Conservation (phyloP, 2,797 vertebrate species). For the Danio kyathit region DNA sequence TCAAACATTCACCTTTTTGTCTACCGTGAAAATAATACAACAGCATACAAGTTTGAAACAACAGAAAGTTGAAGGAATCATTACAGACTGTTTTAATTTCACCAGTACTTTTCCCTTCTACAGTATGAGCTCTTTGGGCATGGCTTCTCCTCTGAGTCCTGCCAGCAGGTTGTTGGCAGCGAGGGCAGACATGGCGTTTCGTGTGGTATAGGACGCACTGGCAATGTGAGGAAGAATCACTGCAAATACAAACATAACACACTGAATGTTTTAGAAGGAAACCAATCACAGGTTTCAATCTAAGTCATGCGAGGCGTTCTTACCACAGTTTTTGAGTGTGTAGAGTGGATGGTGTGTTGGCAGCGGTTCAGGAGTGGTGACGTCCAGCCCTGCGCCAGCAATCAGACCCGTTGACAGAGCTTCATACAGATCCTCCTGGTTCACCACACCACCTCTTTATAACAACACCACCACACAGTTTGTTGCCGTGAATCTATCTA, state of each 20-base stretch:
- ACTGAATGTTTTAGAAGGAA: background rate
- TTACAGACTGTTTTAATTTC: background rate
- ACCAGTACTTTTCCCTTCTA: constrained; percentile 53
- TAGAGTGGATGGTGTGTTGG: constrained; percentile 78
- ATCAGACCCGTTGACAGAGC: constrained; percentile 76
- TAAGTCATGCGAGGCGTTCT: constrained; percentile 34
- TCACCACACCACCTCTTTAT: constrained; percentile 78
- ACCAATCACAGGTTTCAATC: background rate
- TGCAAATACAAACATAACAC: constrained; percentile 63
- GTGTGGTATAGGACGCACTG: constrained; percentile 82
- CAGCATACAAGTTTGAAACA: background rate
- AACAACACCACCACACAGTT: background rate
- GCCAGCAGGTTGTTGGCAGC: constrained; percentile 85
- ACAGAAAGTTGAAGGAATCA: background rate
- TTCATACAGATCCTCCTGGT: constrained; percentile 81
- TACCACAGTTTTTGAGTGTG: constrained; percentile 81
- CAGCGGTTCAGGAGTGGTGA: constrained; percentile 80
- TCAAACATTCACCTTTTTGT: background rate
- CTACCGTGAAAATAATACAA: background rate
- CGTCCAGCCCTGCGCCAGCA: constrained; percentile 77
- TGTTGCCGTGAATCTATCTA: background rate
- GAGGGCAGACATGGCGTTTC: constrained; percentile 84
- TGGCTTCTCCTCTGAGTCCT: constrained; percentile 79
- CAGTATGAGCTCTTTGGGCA: constrained; percentile 81
- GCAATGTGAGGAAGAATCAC: constrained; percentile 88